phyloP scores from a whole-genome alignment of 2,888 invertebrate genomes.

The Zaprionus bogoriensis region DNA sequence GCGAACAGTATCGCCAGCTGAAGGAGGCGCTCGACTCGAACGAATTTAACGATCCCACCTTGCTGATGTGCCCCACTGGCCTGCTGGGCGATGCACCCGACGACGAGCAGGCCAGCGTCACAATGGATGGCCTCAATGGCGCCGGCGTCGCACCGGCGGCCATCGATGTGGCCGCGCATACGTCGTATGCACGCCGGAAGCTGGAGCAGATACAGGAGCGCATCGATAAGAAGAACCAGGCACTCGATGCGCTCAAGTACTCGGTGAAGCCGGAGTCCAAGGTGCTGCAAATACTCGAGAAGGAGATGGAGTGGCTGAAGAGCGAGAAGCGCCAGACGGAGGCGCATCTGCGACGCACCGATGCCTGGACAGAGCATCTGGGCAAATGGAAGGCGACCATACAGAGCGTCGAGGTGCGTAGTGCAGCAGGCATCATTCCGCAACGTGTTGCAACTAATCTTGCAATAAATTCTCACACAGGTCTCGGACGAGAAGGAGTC shows the following conservation, averaged over 20 bases:
- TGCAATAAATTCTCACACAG: no score
- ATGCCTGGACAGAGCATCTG: slow-evolving; percentile 94
- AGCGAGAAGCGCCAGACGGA: slow-evolving; percentile 91
- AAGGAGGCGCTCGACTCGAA: slow-evolving; percentile 82
- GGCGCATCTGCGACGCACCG: slow-evolving; percentile 92
- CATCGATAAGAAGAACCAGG: slow-evolving; percentile 91
- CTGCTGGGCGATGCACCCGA: slow-evolving; percentile 61
- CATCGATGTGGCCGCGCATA: slow-evolving; percentile 90
- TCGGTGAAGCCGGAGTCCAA: slow-evolving; percentile 93
- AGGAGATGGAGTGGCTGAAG: slow-evolving; percentile 92
- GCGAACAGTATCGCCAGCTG: slow-evolving; percentile 90
- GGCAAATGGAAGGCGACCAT: slow-evolving; percentile 94
- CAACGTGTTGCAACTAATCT: no score
- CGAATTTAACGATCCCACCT: slow-evolving; percentile 82
- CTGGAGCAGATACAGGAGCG: slow-evolving; percentile 92
- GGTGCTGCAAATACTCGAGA: slow-evolving; percentile 90
- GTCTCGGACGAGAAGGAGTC: slow-evolving; percentile 84
- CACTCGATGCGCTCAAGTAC: slow-evolving; percentile 91
- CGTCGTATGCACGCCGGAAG: slow-evolving; percentile 91
- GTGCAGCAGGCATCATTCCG: no score
- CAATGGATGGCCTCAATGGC: slow-evolving; percentile 65
- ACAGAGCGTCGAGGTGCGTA: slow-evolving; percentile 89
- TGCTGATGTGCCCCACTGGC: slow-evolving; percentile 71
- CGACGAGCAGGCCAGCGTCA: slow-evolving; percentile 66
- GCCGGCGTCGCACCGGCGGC: slow-evolving; percentile 47